Evolutionary conservation across 2,113 vertebrate species (phyloP), one percentile per base, ranked within the genome.

Genomic region (Columbina picui): DNA sequence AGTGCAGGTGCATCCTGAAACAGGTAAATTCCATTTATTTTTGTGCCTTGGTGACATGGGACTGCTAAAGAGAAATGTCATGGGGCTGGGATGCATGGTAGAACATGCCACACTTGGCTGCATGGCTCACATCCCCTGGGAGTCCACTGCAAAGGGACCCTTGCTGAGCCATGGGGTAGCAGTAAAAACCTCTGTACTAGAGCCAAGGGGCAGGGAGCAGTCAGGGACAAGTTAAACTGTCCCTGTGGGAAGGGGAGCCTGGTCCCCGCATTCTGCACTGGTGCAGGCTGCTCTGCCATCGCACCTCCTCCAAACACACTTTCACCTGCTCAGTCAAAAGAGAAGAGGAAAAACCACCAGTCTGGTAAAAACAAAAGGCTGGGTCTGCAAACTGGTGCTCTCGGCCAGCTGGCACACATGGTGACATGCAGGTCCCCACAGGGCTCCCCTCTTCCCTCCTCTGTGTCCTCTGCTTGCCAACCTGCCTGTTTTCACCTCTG

Each of bases 391-490:
- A 36, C 61, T 3, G 2, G 38, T 3, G 1, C 52, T 87, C 43
- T 89, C 4, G 0, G 57, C 23, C 29, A 60, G 45, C 56, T 84
- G 29, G 60, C 32, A 64, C 11, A n/a, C 1, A 1, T 12, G 21
- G 19, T 38, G 38, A 0, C 3, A 60, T 3, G 30, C 41, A 30
- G 16, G 1, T 71, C 7, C 7, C 16, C 2, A 1, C 0, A 2
- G 27, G 17, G 8, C 3, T 84, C 20, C 16, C 32, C 30, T 65
- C 64, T 63, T 29, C 26, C 29, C 36, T 92, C 21, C 22, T 71
- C 61, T 30, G 3, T 30, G 63, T 25, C 38, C n/a, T 89, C 45
- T 65, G 32, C 2, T 1, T 14, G 1, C 27, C 14, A 4, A 60
- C 6, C 17, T 74, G 34, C n/a, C 14, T 73, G 38, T 47, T 78